Evolutionary conservation across 2,113 vertebrate species (phyloP).

Genomic region (Apaloderma vittatum): DNA sequence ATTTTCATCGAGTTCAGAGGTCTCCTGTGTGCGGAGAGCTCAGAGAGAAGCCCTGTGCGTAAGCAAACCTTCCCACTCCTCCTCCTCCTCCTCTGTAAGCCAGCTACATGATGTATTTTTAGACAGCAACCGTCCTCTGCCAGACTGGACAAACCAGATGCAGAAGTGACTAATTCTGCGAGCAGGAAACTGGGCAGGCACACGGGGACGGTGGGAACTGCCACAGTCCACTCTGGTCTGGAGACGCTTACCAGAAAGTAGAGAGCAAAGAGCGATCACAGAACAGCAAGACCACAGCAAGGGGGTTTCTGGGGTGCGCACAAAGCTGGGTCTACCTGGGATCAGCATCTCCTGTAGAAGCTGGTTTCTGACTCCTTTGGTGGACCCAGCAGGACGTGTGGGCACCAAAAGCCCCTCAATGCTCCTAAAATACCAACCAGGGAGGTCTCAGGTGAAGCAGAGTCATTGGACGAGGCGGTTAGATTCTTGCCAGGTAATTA

Average conservation of each 20-base stretch:
- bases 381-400: background rate
- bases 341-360: background rate
- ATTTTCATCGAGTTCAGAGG: rapidly evolving
- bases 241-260: background rate
- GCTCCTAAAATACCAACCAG: background rate
- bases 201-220: background rate
- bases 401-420: background rate
- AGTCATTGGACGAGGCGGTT: rapidly evolving
- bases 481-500: background rate
- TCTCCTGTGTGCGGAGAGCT: background rate
- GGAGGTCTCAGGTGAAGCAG: background rate
- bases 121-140: background rate
- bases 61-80: background rate
- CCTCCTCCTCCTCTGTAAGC: background rate
- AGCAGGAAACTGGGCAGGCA: background rate
- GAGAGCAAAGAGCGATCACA: background rate
- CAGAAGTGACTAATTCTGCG: constrained; percentile 43
- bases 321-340: background rate
- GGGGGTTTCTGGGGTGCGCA: background rate
- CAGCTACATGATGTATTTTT: background rate
- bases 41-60: background rate
- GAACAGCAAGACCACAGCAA: rapidly evolving
- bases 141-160: constrained; percentile 48
- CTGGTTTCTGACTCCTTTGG: background rate
- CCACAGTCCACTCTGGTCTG: background rate